Evolutionary conservation across 2,113 vertebrate species (phyloP).

Genomic region (Xyrauchen texanus): DNA sequence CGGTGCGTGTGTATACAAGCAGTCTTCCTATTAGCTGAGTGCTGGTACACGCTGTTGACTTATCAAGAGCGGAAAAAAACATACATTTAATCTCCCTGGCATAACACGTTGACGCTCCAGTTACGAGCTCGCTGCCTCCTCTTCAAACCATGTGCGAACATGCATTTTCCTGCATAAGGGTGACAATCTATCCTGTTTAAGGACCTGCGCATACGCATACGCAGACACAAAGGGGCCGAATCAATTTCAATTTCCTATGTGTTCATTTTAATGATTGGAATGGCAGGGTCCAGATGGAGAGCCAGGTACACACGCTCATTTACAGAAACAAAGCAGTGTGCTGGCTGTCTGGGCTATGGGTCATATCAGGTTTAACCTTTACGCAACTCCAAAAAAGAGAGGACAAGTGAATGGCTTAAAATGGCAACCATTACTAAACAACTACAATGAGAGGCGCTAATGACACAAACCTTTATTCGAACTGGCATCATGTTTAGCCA

Average conservation of each 20-base stretch:
- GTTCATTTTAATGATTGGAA: constrained; percentile 37
- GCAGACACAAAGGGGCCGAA: constrained; percentile 13
- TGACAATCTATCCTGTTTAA: constrained; percentile 35
- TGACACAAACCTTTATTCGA: not conserved
- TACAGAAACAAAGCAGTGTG: not conserved
- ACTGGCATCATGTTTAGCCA: not conserved
- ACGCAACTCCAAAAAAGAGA: constrained; percentile 26
- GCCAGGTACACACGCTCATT: constrained; percentile 40
- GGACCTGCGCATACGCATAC: not conserved
- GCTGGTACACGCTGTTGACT: constrained; percentile 47
- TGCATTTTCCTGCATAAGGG: constrained; percentile 2
- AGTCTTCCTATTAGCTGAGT: constrained; percentile 45
- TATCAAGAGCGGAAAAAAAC: constrained; percentile 40
- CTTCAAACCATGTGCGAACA: constrained; percentile 3
- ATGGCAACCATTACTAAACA: not conserved
- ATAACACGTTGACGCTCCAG: constrained; percentile 30
- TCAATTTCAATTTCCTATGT: constrained; percentile 49
- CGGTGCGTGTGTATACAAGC: constrained; percentile 36
- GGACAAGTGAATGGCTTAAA: not conserved
- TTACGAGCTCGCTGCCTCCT: not conserved
- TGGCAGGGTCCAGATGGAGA: constrained; percentile 34
- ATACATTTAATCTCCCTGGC: constrained; percentile 49
- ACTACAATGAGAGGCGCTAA: not conserved
- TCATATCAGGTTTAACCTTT: constrained; percentile 43
- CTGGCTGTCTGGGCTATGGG: constrained; percentile 41